phyloP scores from a whole-genome alignment of 2,113 vertebrate genomes.

The Fregata magnificens region DNA sequence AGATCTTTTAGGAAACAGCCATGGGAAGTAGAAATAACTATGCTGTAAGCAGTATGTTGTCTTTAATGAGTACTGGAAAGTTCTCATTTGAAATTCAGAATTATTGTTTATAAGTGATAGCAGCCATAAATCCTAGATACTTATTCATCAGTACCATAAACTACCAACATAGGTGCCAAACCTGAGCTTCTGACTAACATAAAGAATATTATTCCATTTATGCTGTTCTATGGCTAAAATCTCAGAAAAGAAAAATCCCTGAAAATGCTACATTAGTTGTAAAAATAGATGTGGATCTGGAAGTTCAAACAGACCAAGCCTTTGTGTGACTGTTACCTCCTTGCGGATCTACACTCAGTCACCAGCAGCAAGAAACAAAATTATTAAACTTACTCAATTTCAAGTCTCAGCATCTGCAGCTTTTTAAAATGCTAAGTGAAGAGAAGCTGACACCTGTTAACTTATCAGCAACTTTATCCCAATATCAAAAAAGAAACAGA shows the following conservation, averaged over 20 bases:
- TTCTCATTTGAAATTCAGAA: background rate
- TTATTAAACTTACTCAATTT: background rate
- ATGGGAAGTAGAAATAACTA: background rate
- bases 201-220: background rate
- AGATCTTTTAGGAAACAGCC: background rate
- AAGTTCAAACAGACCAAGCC: background rate
- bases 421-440: background rate
- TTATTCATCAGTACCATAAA: background rate
- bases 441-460: background rate
- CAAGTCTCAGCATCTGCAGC: background rate
- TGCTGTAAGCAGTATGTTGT: background rate
- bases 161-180: background rate
- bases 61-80: background rate
- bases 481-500: background rate
- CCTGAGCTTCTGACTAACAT: background rate
- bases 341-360: background rate
- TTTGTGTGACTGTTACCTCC: background rate
- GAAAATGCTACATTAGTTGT: background rate
- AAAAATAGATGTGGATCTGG: background rate
- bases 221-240: background rate
- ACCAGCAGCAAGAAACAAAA: background rate
- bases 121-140: background rate
- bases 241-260: background rate
- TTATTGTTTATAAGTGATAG: background rate
- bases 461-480: background rate